Base-by-base conservation (phyloP, 2,888 invertebrate species). In the Exocentrus adspersus region DNA sequence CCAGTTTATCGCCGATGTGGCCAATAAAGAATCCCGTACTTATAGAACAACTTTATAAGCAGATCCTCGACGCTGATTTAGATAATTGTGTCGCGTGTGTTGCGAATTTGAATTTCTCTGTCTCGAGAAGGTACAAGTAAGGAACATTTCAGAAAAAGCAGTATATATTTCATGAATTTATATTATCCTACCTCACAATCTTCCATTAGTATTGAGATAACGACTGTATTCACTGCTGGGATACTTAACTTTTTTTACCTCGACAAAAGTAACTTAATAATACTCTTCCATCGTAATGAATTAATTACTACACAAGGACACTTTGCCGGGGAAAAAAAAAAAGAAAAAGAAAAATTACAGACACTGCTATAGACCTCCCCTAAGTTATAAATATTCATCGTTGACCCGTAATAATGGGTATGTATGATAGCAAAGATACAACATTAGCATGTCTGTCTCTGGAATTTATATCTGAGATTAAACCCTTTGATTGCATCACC, bases 341-440 rank as follows among this genome's bases (percentile, higher is more conserved):
- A 5, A n/a, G 16, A 16, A 43, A 54, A 54, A 53, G 7, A 46
- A 54, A 54, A 43, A 54, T 28, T 54, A 54, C 17, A 54, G 14
- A 20, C 12, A 20, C 16, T 9, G 43, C 43, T 54, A 24, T 7
- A 46, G 57, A 57, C 57, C 57, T 57, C 57, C 57, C 19, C 57
- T 57, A 46, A 17, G 32, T 57, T 57, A 57, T 57, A 57, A 57
- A 57, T 57, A 57, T 57, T 57, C 57, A 57, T 54, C 24, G 43
- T 32, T 45, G 28, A 10, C 20, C 46, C 6, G 46, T 57, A 57
- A 57, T 57, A 57, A 57, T 57, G 57, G 57, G 57, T 57, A 57
- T 57, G 57, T 57, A 57, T 57, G 57, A 57, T 57, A 46, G 30
- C 57, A 57, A 57, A 57, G 57, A 46, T 46, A 46, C 46, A 32